A percentile compares a stretch with the other conserved stretches of the same genome.
These are phyloP conservation scores for Invenusta paracnida DNA, from an alignment of 2,888 invertebrate species.

Conservation along the genomic window DNA sequence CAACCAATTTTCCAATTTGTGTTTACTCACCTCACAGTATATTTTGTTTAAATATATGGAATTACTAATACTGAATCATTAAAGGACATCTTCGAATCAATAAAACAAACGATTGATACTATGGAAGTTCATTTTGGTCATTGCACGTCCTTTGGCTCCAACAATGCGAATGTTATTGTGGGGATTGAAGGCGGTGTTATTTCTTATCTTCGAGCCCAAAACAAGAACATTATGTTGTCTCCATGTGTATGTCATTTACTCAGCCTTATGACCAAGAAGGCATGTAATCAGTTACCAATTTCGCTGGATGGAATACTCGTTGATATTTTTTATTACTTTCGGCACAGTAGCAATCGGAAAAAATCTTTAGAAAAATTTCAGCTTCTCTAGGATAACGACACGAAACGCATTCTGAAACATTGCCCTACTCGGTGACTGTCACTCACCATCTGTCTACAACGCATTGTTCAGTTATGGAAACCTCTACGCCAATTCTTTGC, in stretches of 20 bases:
- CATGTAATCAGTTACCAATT: not conserved
- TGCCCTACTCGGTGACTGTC: slow-evolving; percentile 22
- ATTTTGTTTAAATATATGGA: no score
- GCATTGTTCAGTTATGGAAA: slow-evolving; percentile 1
- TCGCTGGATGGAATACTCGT: not conserved
- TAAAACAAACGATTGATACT: not conserved
- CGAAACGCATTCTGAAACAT: not conserved
- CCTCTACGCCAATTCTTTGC: slow-evolving; percentile 18
- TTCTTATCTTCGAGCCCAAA: not conserved
- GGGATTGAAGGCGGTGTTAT: not conserved
- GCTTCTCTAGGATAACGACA: not conserved
- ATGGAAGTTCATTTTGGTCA: not conserved
- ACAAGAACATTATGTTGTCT: not conserved
- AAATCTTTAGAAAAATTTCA: not conserved
- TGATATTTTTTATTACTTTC: not conserved
- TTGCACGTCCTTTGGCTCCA: not conserved
- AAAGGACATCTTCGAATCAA: not conserved
- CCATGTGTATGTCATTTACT: slow-evolving; percentile 1
- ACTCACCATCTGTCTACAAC: not conserved
- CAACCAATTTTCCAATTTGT: no score
- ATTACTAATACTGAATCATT: no score
- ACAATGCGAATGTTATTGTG: not conserved
- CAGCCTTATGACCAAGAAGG: not conserved
- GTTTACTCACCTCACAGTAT: no score
- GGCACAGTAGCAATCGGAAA: slow-evolving; percentile 14